phyloP scores from a whole-genome alignment of 2,113 vertebrate genomes.

The Pseudorhombus dupliciocellatus region DNA sequence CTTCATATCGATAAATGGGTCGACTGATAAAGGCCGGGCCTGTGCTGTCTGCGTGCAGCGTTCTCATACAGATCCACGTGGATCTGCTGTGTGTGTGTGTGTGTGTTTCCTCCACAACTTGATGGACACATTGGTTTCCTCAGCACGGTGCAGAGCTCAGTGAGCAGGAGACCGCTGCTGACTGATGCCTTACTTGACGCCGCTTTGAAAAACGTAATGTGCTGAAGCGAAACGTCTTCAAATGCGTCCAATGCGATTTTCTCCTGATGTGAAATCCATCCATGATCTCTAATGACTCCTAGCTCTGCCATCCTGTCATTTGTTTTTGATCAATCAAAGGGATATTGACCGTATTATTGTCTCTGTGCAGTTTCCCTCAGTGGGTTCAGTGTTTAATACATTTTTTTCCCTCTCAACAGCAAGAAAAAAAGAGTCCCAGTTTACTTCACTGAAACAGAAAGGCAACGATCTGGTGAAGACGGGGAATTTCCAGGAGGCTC shows the following conservation, averaged over 20 bases:
- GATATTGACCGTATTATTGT: background rate
- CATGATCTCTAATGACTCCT: too few relatives aligned
- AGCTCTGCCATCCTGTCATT: too few relatives aligned
- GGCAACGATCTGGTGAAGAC: slow-evolving; percentile 90
- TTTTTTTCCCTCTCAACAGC: slow-evolving; percentile 54
- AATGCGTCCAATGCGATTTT: background rate
- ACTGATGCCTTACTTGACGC: slow-evolving; percentile 18
- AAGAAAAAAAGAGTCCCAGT: slow-evolving; percentile 78
- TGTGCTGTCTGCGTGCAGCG: background rate
- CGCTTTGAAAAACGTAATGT: background rate
- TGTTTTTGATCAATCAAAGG: background rate
- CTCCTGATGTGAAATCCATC: too few relatives aligned
- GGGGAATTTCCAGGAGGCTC: slow-evolving; percentile 84
- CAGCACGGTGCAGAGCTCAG: slow-evolving; percentile 43
- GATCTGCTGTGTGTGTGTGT: too few relatives aligned
- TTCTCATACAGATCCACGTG: background rate
- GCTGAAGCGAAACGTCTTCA: background rate
- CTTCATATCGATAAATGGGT: background rate
- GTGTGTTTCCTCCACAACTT: too few relatives aligned
- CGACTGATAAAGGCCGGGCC: background rate
- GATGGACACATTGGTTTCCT: slow-evolving; percentile 8
- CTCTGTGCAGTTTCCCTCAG: too few relatives aligned
- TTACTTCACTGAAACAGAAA: slow-evolving; percentile 85
- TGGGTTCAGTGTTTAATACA: too few relatives aligned
- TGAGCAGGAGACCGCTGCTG: slow-evolving; percentile 32